phyloP scores from a whole-genome alignment of 2,797 vertebrate species.

The Cynopterus sphinx region DNA sequence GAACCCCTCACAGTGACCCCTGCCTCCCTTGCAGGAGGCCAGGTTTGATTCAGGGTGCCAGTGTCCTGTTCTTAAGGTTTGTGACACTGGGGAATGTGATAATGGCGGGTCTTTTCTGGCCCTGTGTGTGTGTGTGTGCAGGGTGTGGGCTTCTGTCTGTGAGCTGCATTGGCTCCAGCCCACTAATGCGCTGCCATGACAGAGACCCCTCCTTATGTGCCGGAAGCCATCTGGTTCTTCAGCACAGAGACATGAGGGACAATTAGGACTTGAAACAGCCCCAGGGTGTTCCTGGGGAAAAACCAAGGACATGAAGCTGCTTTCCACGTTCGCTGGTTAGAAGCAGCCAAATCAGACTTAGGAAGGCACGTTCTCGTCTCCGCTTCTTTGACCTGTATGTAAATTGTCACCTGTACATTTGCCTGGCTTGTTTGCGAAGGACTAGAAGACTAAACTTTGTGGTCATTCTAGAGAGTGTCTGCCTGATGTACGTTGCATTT shows the following conservation, averaged over 20 bases:
- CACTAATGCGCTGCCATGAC: neutral
- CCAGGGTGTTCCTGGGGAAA: rapidly evolving
- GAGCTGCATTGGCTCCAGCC: neutral
- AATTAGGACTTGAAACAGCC: rapidly evolving
- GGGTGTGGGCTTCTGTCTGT: rapidly evolving
- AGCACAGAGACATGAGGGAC: neutral
- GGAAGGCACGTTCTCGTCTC: neutral
- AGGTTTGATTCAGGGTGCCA: constrained; percentile 25
- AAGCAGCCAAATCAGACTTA: neutral
- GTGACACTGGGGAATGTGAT: no score
- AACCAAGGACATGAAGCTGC: neutral
- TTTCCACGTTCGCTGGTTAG: neutral
- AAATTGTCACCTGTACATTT: rapidly evolving
- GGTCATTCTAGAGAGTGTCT: neutral
- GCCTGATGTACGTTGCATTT: no score
- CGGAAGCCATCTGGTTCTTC: neutral
- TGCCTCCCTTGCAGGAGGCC: neutral
- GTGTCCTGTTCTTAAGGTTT: neutral
- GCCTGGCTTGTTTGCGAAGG: neutral
- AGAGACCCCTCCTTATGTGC: neutral
- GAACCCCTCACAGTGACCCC: constrained; percentile 16
- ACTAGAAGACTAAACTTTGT: neutral
- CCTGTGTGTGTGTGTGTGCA: no score
- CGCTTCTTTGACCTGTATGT: neutral
- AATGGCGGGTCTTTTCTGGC: rapidly evolving